These are phyloP conservation scores for Psittacula derbiana DNA, from an alignment of 2,797 vertebrate species.

Conservation along the genomic window DNA sequence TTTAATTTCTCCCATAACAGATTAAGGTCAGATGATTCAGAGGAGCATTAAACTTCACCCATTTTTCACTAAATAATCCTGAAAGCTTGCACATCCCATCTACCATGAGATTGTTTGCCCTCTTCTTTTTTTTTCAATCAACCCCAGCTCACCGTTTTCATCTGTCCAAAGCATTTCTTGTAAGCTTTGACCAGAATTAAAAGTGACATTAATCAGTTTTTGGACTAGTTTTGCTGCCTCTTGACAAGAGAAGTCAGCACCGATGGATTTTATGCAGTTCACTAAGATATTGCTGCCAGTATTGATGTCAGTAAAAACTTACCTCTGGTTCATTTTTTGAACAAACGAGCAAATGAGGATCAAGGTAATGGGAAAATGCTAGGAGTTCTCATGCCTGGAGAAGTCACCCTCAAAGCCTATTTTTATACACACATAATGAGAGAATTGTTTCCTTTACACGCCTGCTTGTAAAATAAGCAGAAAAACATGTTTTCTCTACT, in stretches of 20 bases:
- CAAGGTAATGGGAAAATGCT: background rate
- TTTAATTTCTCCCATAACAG: constrained; percentile 1
- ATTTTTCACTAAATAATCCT: constrained; percentile 7
- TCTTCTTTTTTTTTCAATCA: background rate
- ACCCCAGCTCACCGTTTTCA: background rate
- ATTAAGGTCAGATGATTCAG: constrained; percentile 5
- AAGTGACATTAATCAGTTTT: constrained; percentile 25
- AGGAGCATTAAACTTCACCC: background rate
- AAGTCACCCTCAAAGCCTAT: constrained; percentile 20
- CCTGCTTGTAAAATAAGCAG: constrained; percentile 33
- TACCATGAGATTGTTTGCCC: background rate
- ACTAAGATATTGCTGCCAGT: background rate
- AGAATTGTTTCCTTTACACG: constrained; percentile 21
- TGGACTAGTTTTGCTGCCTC: background rate
- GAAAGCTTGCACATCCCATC: background rate
- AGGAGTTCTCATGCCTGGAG: constrained; percentile 33
- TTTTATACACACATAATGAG: constrained; percentile 14
- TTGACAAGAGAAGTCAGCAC: constrained; percentile 10
- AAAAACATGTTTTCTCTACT: constrained; percentile 31
- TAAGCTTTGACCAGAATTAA: background rate
- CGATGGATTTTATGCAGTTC: background rate
- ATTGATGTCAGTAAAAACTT: constrained; percentile 24
- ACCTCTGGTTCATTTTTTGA: constrained; percentile 36
- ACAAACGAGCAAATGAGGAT: constrained; percentile 23
- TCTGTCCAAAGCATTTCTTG: background rate